Percentiles rank a stretch among this genome's conserved stretches.
Evolutionary conservation across 1,140 invertebrate species (phyloP).

Genomic region (Lordiphosa stackelbergi): DNA sequence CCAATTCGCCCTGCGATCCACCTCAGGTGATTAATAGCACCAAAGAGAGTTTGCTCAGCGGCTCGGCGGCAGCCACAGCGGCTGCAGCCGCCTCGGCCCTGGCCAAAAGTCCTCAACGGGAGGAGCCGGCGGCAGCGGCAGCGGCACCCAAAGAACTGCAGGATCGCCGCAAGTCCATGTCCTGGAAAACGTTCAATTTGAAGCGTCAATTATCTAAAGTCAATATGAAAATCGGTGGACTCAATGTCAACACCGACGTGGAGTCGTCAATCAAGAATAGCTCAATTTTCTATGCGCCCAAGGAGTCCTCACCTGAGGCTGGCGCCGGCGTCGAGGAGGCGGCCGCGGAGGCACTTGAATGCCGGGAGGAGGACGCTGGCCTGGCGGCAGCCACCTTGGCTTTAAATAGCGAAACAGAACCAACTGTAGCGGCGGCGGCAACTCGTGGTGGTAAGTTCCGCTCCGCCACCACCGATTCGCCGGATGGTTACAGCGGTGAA

Average conservation of each 20-base stretch:
- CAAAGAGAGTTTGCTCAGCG: slow-evolving; percentile 37
- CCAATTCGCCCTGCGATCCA: slow-evolving; percentile 44
- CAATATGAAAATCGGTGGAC: slow-evolving; percentile 83
- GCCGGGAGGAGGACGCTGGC: slow-evolving; percentile 42
- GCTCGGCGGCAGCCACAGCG: slow-evolving; percentile 28
- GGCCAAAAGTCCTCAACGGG: slow-evolving; percentile 62
- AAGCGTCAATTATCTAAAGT: slow-evolving; percentile 89
- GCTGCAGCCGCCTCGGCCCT: slow-evolving; percentile 24
- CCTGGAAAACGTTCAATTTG: slow-evolving; percentile 86
- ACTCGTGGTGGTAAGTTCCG: slow-evolving; percentile 27
- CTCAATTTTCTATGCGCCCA: slow-evolving; percentile 78
- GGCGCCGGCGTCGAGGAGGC: slow-evolving; percentile 9
- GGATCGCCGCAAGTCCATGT: slow-evolving; percentile 79
- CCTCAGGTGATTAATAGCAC: slow-evolving; percentile 46
- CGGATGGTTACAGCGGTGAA: slow-evolving; percentile 17
- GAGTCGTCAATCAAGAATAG: slow-evolving; percentile 60
- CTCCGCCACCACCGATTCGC: slow-evolving; percentile 37
- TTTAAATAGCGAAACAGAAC: slow-evolving; percentile 35
- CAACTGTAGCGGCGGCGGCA: slow-evolving; percentile 2
- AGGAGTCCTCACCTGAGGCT: slow-evolving; percentile 76
- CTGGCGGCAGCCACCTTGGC: slow-evolving; percentile 25
- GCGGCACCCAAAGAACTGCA: slow-evolving; percentile 54
- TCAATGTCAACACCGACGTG: slow-evolving; percentile 79
- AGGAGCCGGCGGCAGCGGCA: slow-evolving; percentile 41
- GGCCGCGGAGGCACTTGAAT: slow-evolving; percentile 42